Conservation (phyloP, 2,888 invertebrate genomes). For the Pogonocherus hispidulus region DNA sequence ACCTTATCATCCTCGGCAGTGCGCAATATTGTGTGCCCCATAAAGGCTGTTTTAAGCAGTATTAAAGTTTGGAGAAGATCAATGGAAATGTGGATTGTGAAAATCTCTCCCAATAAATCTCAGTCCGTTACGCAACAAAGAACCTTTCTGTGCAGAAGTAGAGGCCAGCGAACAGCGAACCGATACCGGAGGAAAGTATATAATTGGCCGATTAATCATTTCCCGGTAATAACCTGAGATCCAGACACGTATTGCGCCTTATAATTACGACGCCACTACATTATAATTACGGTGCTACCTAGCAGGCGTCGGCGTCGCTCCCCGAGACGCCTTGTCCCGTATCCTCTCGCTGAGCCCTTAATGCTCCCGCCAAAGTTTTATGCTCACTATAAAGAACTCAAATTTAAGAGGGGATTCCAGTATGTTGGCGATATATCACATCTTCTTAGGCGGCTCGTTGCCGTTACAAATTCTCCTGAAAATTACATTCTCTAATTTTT, state of each 20-base stretch:
- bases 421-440: conserved; percentile 54
- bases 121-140: conserved; percentile 50
- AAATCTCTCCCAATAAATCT: conserved; percentile 54
- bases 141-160: conserved; percentile 46
- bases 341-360: conserved; percentile 52
- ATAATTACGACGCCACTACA: conserved; percentile 56
- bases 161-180: conserved; percentile 55
- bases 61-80: conserved; percentile 59
- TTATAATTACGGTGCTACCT: conserved; percentile 52
- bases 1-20: conserved; percentile 51
- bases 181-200: conserved; percentile 55
- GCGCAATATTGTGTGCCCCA: conserved; percentile 47
- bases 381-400: conserved; percentile 57
- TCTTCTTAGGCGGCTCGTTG: conserved; percentile 40
- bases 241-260: conserved; percentile 52
- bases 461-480: conserved; percentile 39
- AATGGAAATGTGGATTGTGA: conserved; percentile 55
- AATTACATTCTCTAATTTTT: conserved; percentile 30
- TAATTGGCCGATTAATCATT: conserved; percentile 58
- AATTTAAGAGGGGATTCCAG: conserved; percentile 57
- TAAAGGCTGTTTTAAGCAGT: conserved; percentile 59
- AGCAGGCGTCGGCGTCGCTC: conserved; percentile 34
- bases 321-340: conserved; percentile 40
- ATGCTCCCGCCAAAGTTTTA: conserved; percentile 56
- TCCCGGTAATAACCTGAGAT: conserved; percentile 53